Evolutionary conservation across 92 coral and sea anemone species (phyloP), one percentile per base, ranked within the genome.

Genomic region (Palythoa caribaeorum): DNA sequence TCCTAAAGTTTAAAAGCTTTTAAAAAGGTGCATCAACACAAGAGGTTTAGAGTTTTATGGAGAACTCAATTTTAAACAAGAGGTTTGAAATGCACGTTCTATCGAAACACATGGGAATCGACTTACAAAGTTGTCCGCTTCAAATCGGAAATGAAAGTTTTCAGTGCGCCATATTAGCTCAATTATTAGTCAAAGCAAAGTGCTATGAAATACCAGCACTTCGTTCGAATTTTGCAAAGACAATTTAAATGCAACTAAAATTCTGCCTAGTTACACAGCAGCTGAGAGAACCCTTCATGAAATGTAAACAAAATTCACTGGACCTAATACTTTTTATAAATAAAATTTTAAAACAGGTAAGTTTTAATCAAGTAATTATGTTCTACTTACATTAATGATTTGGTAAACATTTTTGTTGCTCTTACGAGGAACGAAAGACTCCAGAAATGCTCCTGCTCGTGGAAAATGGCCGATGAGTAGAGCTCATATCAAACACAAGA

Each of bases 261-360:
- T n/a, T 19, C 20, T 17, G 70, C 70, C 70, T 15, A 63, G 70
- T 2, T 60, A 21, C 21, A 9, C 6, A 16, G 70, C 10, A 3
- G 70, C 21, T 63, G 21, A 16, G n/a, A 16, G 21, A 63, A 63
- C 3, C 21, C 66, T 59, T 14, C 70, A 63, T 16, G 70, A 63
- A 79, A 39, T 79, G 73, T 79, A 79, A 79, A 79, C 84, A 79
- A 79, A 62, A 2, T 20, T 60, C 73, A 39, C 48, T 6, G 10
- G 28, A 79, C 38, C 84, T 59, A 79, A 38, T 59, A 60, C 17
- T 17, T 20, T 59, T 8, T 37, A 19, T 79, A 59, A 79, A 79
- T 78, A 78, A 78, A 79, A 60, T 21, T 17, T 59, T 38, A 59
- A 59, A 44, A 53, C 21, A 63, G 10, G 5, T 17, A n/a, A 16